phyloP scores from a whole-genome alignment of 2,888 invertebrate species.

The Sarcophaga rosellei region DNA sequence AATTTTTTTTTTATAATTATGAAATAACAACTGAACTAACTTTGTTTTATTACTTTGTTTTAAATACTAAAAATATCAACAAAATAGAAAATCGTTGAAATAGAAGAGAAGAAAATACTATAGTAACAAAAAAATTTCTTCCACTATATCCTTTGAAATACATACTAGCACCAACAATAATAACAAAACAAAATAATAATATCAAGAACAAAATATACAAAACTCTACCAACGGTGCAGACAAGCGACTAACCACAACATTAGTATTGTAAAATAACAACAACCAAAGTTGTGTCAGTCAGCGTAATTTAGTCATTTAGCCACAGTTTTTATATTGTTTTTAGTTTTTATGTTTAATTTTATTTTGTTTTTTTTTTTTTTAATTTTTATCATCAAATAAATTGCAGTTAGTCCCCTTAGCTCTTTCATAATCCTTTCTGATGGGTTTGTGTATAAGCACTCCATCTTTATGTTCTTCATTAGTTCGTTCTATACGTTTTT shows the following conservation, averaged over 20 bases:
- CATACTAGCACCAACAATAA: constrained; percentile 15
- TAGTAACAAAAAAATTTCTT: background rate
- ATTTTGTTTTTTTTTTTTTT: background rate
- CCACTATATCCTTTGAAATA: constrained; percentile 25
- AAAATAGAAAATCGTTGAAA: constrained; percentile 53
- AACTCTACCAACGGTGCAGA: background rate
- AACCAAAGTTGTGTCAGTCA: constrained; percentile 57
- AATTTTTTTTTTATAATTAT: constrained; percentile 27
- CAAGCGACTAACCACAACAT: constrained; percentile 5
- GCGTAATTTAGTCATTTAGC: constrained; percentile 16
- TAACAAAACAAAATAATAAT: constrained; percentile 14
- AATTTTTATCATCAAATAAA: constrained; percentile 25
- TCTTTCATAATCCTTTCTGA: background rate
- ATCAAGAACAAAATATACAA: background rate
- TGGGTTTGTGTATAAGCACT: background rate
- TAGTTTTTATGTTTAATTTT: constrained; percentile 12
- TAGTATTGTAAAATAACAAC: constrained; percentile 37
- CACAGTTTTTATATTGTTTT: background rate
- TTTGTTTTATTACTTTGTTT: constrained; percentile 47
- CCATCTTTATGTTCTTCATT: background rate
- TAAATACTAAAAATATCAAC: constrained; percentile 39
- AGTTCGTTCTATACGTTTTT: constrained; percentile 2
- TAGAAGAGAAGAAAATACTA: background rate
- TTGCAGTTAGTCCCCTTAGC: constrained; percentile 42
- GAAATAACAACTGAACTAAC: constrained; percentile 20